Conservation (phyloP, 2,797 vertebrate genomes). For the Girardinus metallicus region DNA sequence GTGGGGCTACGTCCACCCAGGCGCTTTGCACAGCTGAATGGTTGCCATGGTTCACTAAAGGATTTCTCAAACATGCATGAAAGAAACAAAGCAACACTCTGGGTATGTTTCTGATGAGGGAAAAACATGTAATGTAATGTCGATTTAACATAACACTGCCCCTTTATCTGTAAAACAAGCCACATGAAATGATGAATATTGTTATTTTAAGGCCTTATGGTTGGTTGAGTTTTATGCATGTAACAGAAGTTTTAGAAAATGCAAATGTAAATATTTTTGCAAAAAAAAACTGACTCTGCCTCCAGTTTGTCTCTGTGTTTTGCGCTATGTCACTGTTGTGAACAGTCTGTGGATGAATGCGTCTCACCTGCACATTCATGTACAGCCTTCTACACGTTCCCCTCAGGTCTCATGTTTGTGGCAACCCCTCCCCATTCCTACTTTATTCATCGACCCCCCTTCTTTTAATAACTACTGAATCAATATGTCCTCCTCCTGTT, state of each 20-base stretch:
- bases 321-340: constrained; percentile 43
- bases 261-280: not conserved
- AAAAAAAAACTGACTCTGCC: constrained; percentile 7
- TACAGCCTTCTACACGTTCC: constrained; percentile 12
- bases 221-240: not conserved
- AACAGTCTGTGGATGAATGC: constrained; percentile 13
- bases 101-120: too few relatives aligned
- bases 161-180: not conserved
- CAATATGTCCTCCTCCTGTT: constrained; percentile 15
- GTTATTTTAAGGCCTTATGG: not conserved
- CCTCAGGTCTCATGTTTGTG: constrained; percentile 51
- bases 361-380: constrained; percentile 23
- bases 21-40: too few relatives aligned
- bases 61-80: too few relatives aligned
- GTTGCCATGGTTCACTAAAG: too few relatives aligned
- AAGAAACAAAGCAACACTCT: too few relatives aligned
- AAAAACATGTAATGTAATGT: too few relatives aligned
- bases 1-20: too few relatives aligned
- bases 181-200: not conserved
- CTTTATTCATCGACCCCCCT: constrained; percentile 4
- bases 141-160: too few relatives aligned
- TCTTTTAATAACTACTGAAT: constrained; percentile 10
- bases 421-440: constrained; percentile 11
- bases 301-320: constrained; percentile 42
- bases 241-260: not conserved